Evolutionary conservation across 2,113 vertebrate genomes (phyloP), one percentile per base, ranked within the genome.

Genomic region (Gymnarchus niloticus): DNA sequence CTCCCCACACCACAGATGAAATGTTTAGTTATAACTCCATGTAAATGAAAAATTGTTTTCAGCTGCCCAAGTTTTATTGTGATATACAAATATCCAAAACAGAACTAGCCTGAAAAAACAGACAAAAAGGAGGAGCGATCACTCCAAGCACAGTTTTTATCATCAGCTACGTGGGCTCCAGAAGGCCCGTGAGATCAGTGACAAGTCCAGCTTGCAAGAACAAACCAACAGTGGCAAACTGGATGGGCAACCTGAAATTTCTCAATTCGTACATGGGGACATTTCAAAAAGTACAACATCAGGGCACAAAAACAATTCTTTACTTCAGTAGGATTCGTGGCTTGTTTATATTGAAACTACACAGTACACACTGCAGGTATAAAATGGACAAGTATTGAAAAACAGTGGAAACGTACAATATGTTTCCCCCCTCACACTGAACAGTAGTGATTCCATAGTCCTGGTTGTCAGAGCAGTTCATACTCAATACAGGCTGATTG

Each of bases 131-230:
- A 6, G 21, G 46, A 46, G 9, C 23, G 33, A 78, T 78, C 23
- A 78, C 23, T 48, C 44, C 41, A 78, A 46, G 19, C 44, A 19
- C 21, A 77, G 76, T 44, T 78, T 77, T 78, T 78, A 78, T 78
- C 46, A 78, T 37, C 76, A 78, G 44, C 76, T 78, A 23, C 76
- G 23, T 7, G 46, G 41, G 41, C 44, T 78, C 37, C 37, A 23
- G 44, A 78, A 41, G 76, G 76, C 37, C 76, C 46, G 76, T 19
- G 23, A 78, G 21, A 78, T 78, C 33, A 33, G 41, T 78, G 76
- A 78, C 76, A 78, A 78, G 76, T 48, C 76, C 76, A 78, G 76
- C 76, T 78, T 78, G 76, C 76, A 46, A 48, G 46, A 78, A 78
- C 21, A 78, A 78, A 48, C 76, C 23, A 78, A 78, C 76, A 78